Base-by-base conservation (phyloP, 1,140 invertebrate species). In the Habropoda laboriosa region DNA sequence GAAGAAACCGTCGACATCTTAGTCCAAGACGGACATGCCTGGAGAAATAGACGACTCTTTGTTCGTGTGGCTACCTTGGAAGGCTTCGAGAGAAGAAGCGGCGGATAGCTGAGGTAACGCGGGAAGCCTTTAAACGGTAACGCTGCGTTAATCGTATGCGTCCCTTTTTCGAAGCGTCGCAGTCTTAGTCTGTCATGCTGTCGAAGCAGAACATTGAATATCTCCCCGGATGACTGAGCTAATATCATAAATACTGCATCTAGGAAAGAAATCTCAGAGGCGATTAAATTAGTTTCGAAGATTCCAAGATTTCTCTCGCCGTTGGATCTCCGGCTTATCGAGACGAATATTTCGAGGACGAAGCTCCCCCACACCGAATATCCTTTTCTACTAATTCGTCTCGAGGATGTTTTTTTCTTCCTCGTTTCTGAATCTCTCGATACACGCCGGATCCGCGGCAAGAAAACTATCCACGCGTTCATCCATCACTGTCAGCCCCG, bases 401-500 rank as follows among this genome's bases (percentile, higher is more conserved):
- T 13, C 38, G 38, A 27, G 38, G 38, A 49, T 67, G 21, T 70
- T 53, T 70, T 55, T 13, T n/a, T n/a, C n/a, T n/a, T n/a, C n/a
- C n/a, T n/a, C n/a, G 21, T 42, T 5, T 18, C 18, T n/a, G 18
- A 18, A 30, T 32, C 42, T 32, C 24, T 35, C 58, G 12, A 61
- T n/a, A 24, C 30, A n/a, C 16, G n/a, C 10, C n/a, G n/a, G 40
- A 12, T 24, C 12, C 5, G 13, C 51, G 74, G 68, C 40, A 35
- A 68, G 47, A 76, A 76, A 66, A 67, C 60, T 35, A 57, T 40
- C 21, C 49, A 35, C 53, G 5, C 10, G 58, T 32, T 63, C 68
- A 72, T 71, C 68, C 47, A 63, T 61, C 68, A 72, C 47, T 72
- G 76, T 79, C 68, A 72, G 57, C 3, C n/a, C n/a, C 32, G 16